phyloP scores from a whole-genome alignment of 2,888 invertebrate genomes.

The Lepas anatifera region DNA sequence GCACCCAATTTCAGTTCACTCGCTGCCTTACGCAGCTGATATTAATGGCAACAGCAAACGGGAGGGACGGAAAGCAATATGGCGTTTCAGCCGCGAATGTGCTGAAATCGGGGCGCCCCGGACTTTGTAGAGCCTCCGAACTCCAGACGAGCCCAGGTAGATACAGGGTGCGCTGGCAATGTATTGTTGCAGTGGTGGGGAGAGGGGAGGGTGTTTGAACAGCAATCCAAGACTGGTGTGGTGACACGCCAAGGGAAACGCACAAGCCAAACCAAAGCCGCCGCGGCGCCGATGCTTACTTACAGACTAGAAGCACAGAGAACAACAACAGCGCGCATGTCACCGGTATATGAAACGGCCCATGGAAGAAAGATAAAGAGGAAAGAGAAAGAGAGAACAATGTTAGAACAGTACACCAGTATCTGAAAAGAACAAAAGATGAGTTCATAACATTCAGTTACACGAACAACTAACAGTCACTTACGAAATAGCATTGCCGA shows the following conservation, averaged over 20 bases:
- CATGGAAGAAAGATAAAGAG: conserved; percentile 2
- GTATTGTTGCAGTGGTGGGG: background rate
- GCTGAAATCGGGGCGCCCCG: background rate
- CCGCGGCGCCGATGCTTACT: background rate
- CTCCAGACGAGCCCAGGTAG: background rate
- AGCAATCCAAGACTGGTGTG: too few relatives aligned
- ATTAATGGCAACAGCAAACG: too few relatives aligned
- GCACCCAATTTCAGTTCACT: too few relatives aligned
- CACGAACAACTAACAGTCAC: too few relatives aligned
- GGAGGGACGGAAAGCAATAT: background rate
- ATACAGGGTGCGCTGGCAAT: background rate
- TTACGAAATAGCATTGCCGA: too few relatives aligned
- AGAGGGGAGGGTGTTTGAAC: too few relatives aligned
- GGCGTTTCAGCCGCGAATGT: too few relatives aligned
- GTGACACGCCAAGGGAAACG: background rate
- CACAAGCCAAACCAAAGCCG: background rate
- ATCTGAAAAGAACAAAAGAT: background rate
- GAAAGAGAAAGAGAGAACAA: background rate
- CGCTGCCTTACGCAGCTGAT: too few relatives aligned
- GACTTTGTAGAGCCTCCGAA: background rate
- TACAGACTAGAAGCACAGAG: conserved; percentile 5
- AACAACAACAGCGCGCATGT: conserved; percentile 10
- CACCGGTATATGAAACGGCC: background rate
- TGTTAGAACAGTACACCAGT: background rate
- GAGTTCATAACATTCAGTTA: background rate